Evolutionary conservation across 37 sponge, comb jelly and placozoan species (phyloP).

Genomic region (Cladorhizidae sp.): DNA sequence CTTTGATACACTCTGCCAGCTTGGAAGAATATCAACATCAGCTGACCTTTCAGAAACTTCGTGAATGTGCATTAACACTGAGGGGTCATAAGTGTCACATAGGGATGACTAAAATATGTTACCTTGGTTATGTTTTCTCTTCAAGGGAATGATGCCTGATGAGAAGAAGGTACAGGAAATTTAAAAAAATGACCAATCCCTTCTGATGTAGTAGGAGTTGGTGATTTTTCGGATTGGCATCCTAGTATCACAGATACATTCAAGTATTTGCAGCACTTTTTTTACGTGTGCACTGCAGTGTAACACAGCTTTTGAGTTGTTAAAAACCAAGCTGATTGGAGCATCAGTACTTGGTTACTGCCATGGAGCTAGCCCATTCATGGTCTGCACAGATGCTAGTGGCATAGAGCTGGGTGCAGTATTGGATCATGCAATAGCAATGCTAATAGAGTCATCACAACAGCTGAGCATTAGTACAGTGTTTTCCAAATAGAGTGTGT

Average conservation of each 20-base stretch:
- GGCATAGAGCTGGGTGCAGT: slow-evolving; percentile 45
- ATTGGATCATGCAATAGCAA: slow-evolving; percentile 33
- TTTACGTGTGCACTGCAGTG: slow-evolving; percentile 8
- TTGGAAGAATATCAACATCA: slow-evolving; percentile 34
- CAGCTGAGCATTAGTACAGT: slow-evolving; percentile 53
- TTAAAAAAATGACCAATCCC: slow-evolving; percentile 29
- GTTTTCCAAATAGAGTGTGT: slow-evolving; percentile 25
- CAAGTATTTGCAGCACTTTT: slow-evolving; percentile 19
- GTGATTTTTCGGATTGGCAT: slow-evolving; percentile 39
- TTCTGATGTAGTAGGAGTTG: neutral
- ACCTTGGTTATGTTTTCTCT: slow-evolving; percentile 45
- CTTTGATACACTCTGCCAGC: slow-evolving; percentile 7
- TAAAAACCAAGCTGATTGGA: neutral
- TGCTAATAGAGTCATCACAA: slow-evolving; percentile 41
- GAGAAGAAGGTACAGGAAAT: slow-evolving; percentile 22
- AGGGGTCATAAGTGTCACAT: slow-evolving; percentile 36
- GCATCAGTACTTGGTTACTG: slow-evolving; percentile 9
- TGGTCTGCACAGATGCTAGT: slow-evolving; percentile 36
- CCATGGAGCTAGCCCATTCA: slow-evolving; percentile 4
- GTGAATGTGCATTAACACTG: slow-evolving; percentile 23
- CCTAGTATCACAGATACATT: slow-evolving; percentile 26
- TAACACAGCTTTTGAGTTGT: neutral
- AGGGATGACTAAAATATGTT: slow-evolving; percentile 15
- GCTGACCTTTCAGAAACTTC: slow-evolving; percentile 3
- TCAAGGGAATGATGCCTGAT: slow-evolving; percentile 11